phyloP scores from a whole-genome alignment of 1,140 invertebrate genomes.

The Wasmannia auropunctata region DNA sequence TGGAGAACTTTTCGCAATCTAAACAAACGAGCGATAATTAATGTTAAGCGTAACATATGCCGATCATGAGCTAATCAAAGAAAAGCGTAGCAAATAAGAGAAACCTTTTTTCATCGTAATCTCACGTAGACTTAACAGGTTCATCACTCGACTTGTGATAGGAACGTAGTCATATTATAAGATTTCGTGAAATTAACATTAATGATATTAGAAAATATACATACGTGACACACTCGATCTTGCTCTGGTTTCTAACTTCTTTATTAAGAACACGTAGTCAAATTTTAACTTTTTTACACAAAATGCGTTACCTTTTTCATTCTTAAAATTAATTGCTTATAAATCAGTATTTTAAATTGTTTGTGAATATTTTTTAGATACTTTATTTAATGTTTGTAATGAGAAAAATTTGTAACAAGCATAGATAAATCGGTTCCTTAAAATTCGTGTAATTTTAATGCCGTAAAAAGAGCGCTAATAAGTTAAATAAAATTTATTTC shows the following conservation, averaged over 20 bases:
- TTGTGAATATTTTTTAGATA: neutral
- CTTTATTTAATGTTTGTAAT: neutral
- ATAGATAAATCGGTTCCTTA: neutral
- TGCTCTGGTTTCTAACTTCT: neutral
- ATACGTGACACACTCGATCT: neutral
- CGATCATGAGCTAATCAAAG: conserved; percentile 46
- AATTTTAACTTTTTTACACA: neutral
- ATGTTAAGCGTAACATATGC: neutral
- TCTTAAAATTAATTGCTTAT: neutral
- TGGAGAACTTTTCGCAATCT: neutral
- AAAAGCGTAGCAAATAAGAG: neutral
- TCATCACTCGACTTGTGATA: conserved; percentile 30
- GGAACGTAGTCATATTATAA: conserved; percentile 11
- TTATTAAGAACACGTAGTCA: neutral
- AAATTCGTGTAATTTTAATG: neutral
- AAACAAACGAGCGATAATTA: conserved; percentile 26
- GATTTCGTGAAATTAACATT: conserved; percentile 22
- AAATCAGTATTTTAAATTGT: neutral
- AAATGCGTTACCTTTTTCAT: neutral
- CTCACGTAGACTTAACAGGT: conserved; percentile 16
- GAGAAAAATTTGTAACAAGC: neutral
- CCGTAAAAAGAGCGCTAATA: neutral
- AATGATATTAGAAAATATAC: conserved; percentile 5
- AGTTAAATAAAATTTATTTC: conserved; percentile 18
- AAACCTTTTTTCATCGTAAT: conserved; percentile 21